phyloP scores from a whole-genome alignment of 2,797 vertebrate genomes.

The Phoebastria nigripes region DNA sequence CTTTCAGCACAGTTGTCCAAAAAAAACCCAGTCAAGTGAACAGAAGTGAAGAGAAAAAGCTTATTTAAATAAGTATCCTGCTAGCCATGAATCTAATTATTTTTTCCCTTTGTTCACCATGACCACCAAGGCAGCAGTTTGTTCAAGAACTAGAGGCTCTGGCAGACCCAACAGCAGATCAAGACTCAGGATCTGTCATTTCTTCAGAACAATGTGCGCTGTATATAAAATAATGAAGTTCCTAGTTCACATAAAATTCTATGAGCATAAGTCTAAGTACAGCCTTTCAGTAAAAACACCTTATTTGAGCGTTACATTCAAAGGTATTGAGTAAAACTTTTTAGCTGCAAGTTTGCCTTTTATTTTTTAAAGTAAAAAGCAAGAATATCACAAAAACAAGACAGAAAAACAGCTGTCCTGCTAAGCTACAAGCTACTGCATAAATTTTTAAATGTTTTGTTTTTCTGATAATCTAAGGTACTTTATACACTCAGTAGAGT shows the following conservation, averaged over 20 bases:
- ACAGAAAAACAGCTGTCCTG: background rate
- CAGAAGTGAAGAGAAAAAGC: background rate
- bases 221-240: background rate
- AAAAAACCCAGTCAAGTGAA: background rate
- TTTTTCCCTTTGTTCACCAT: background rate
- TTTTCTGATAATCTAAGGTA: background rate
- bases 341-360: background rate
- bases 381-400: background rate
- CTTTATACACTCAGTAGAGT: background rate
- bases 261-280: background rate
- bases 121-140: background rate
- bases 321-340: background rate
- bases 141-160: background rate
- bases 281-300: background rate
- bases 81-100: background rate
- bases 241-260: background rate
- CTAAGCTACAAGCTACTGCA: background rate
- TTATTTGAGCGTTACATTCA: background rate
- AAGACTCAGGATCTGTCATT: background rate
- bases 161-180: background rate
- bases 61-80: background rate
- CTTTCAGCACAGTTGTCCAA: background rate
- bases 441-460: background rate
- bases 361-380: background rate
- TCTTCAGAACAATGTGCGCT: rapidly evolving